Conservation (phyloP, 2,888 invertebrate species). For the Synanthedon vespiformis region DNA sequence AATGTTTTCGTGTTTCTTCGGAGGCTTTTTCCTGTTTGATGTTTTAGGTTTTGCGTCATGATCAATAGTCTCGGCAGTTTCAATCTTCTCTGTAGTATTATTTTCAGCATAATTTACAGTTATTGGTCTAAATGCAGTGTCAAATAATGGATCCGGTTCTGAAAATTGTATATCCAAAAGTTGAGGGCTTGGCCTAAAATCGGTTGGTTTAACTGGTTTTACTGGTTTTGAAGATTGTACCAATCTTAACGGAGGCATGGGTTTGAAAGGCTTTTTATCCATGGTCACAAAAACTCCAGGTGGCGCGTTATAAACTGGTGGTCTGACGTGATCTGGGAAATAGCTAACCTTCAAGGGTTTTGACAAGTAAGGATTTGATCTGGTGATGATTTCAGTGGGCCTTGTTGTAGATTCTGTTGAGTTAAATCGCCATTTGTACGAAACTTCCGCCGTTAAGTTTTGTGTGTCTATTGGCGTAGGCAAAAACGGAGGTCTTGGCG, state of each 20-base stretch:
- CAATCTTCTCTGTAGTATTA: conserved; percentile 18
- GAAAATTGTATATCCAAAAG: conserved; percentile 42
- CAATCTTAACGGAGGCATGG: conserved; percentile 55
- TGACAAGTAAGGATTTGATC: conserved; percentile 29
- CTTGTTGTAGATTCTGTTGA: conserved; percentile 28
- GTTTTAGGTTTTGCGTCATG: conserved; percentile 20
- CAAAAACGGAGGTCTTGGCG: conserved; percentile 26
- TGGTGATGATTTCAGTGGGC: conserved; percentile 26
- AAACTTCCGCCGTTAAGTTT: conserved; percentile 26
- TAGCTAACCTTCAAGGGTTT: conserved; percentile 38
- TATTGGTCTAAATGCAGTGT: conserved; percentile 52
- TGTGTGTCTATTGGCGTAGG: conserved; percentile 18
- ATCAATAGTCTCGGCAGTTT: conserved; percentile 15
- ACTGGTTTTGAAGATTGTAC: conserved; percentile 27
- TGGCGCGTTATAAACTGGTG: conserved; percentile 57
- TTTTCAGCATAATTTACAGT: conserved; percentile 26
- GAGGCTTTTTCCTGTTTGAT: conserved; percentile 31
- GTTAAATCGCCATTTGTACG: conserved; percentile 20
- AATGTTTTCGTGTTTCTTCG: conserved; percentile 37
- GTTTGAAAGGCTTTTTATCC: conserved; percentile 63
- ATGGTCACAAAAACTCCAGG: conserved; percentile 59
- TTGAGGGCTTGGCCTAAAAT: conserved; percentile 58
- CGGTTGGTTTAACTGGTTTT: conserved; percentile 29
- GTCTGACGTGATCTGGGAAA: conserved; percentile 45
- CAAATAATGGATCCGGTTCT: conserved; percentile 35